phyloP scores from a whole-genome alignment of 2,888 invertebrate genomes.

The Atrina japonica region DNA sequence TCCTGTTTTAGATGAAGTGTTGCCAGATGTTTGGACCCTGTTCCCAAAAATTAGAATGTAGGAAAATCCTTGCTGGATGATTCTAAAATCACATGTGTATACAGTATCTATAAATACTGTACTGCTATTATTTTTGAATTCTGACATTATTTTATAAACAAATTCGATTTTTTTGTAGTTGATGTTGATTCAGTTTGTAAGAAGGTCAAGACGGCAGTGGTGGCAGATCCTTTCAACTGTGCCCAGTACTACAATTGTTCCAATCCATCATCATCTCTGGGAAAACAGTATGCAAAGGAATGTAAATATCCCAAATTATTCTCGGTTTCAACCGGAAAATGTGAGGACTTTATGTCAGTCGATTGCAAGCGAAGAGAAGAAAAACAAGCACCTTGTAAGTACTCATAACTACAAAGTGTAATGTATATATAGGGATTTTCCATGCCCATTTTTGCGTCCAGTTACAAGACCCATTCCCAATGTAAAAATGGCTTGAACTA shows the following conservation, averaged over 20 bases:
- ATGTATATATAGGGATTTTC: neutral
- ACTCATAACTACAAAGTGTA: neutral
- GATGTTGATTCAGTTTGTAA: conserved; percentile 47
- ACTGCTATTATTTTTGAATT: no score
- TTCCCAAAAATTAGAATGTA: no score
- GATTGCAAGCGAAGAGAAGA: conserved; percentile 55
- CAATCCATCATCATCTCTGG: conserved; percentile 42
- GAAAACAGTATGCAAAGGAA: conserved; percentile 55
- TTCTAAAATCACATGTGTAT: neutral
- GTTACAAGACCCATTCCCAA: no score
- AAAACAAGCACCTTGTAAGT: conserved; percentile 64
- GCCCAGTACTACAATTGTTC: conserved; percentile 70
- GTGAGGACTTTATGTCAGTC: conserved; percentile 57
- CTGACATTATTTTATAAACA: no score
- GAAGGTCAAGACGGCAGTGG: conserved; percentile 46
- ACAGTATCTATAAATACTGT: neutral
- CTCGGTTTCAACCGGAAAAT: conserved; percentile 47
- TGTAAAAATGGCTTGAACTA: no score
- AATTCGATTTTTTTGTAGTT: conserved; percentile 38
- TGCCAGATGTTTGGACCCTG: no score
- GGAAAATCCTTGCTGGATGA: no score
- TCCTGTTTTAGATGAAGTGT: no score
- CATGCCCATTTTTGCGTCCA: no score
- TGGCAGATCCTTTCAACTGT: conserved; percentile 65
- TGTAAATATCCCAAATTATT: conserved; percentile 68